Conservation (phyloP, 2,888 invertebrate genomes). For the Pecten maximus region DNA sequence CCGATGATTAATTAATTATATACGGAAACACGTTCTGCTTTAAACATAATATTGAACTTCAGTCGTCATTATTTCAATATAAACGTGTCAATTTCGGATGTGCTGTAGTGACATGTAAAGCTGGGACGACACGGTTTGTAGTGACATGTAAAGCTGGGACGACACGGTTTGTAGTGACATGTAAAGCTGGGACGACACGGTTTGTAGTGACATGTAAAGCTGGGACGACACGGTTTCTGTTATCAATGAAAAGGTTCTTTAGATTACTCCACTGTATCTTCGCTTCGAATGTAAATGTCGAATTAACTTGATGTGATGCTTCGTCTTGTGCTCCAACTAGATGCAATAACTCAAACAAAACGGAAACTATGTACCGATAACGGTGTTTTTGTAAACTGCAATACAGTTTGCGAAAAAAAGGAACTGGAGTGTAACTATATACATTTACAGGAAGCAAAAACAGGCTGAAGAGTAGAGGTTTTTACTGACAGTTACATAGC, state of each 20-base stretch:
- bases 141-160: no score
- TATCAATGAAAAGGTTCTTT: background rate
- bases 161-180: no score
- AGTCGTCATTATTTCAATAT: no score
- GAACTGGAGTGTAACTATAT: background rate
- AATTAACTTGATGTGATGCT: background rate
- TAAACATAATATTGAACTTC: no score
- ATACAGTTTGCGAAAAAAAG: background rate
- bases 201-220: no score
- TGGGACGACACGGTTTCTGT: background rate
- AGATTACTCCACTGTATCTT: background rate
- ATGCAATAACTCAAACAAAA: background rate
- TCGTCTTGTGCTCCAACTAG: background rate
- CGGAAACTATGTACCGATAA: background rate
- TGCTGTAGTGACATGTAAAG: no score
- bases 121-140: no score
- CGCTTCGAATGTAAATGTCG: background rate
- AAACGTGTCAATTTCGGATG: no score
- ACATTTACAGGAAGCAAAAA: conserved; percentile 19
- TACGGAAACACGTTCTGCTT: no score
- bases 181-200: no score
- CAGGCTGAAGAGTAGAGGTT: background rate
- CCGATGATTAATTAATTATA: no score
- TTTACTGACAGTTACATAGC: background rate
- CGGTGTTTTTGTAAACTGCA: background rate